Base-by-base conservation (phyloP, 2,113 vertebrate species). In the Microcebus ravelobensis region DNA sequence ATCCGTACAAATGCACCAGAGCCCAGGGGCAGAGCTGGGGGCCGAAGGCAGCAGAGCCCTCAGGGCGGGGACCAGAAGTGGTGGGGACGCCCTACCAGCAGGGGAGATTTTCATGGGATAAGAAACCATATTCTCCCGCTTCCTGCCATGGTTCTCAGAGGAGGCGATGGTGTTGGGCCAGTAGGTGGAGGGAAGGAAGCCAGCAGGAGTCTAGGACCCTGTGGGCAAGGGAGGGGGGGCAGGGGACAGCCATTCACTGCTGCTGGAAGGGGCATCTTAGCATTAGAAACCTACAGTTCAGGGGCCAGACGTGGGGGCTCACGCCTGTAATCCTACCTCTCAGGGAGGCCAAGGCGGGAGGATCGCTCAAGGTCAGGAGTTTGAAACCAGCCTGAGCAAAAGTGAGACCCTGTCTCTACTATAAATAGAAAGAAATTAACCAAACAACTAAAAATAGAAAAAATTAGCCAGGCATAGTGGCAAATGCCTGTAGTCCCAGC, bases 1-100 rank as follows among this genome's bases (percentile, higher is more conserved):
- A 15, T 6, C 5, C 17, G 20, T 2, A 1, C 0, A 0, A 20
- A 39, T 0, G 25, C 14, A 0, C 29, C 52, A 7, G 36, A n/a
- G 52, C 13, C 50, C 48, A 7, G 29, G 88, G 87, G 50, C 8
- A 3, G 71, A 80, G 88, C 27, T 31, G 23, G 48, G 55, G 27
- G 27, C 61, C 74, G 0, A 20, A 42, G 76, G 65, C 15, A 34
- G 45, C 52, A 55, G n/a, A 61, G 36, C 0, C 18, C 4, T 36
- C 1, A 1, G 48, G 12, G 52, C 10, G 48, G 52, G 21, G 76
- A 48, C 39, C 39, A 15, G 3, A 9, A 34, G 39, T 2, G 3
- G 17, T 57, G 36, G 55, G 12, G 6, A 34, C 3, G 10, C n/a
- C 57, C 55, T 2, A 2, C 3, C n/a, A 21, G 10, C 31, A 2